phyloP scores from a whole-genome alignment of 1,140 invertebrate genomes.

The Pentalonia nigronervosa region DNA sequence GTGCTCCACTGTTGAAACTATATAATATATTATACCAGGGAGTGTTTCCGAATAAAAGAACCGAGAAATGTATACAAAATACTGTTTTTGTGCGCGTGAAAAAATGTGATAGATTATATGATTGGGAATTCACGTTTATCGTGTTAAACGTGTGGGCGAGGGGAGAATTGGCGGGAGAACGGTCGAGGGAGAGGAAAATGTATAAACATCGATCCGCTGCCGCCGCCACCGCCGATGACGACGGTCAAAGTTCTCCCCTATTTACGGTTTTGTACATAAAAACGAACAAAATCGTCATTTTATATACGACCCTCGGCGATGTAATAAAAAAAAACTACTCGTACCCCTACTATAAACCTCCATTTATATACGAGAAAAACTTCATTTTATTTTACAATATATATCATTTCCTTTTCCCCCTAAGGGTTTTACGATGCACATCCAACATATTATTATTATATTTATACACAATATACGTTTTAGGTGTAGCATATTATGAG shows the following conservation, averaged over 20 bases:
- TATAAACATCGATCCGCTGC: slow-evolving; percentile 23
- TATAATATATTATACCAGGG: not conserved
- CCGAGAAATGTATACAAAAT: not conserved
- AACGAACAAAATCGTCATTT: slow-evolving; percentile 34
- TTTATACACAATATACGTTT: not conserved
- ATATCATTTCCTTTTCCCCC: not conserved
- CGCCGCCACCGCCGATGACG: not conserved
- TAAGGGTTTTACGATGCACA: not conserved
- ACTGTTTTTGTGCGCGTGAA: not conserved
- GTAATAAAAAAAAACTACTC: slow-evolving; percentile 1
- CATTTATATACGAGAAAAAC: slow-evolving; percentile 37
- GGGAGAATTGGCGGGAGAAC: not conserved
- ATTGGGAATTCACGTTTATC: not conserved
- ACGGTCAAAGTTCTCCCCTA: slow-evolving; percentile 30
- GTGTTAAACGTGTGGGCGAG: not conserved
- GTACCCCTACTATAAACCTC: slow-evolving; percentile 30
- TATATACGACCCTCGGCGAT: slow-evolving; percentile 17
- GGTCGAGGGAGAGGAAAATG: slow-evolving; percentile 3
- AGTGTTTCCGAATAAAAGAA: not conserved
- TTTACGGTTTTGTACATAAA: not conserved
- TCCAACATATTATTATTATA: not conserved
- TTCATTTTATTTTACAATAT: slow-evolving; percentile 20
- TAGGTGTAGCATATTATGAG: not conserved
- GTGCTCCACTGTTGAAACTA: no score
- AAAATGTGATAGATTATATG: not conserved